Percentiles rank a stretch among this genome's conserved stretches.
Evolutionary conservation across 2,888 invertebrate genomes (phyloP).

Genomic region (Globia sparganii): DNA sequence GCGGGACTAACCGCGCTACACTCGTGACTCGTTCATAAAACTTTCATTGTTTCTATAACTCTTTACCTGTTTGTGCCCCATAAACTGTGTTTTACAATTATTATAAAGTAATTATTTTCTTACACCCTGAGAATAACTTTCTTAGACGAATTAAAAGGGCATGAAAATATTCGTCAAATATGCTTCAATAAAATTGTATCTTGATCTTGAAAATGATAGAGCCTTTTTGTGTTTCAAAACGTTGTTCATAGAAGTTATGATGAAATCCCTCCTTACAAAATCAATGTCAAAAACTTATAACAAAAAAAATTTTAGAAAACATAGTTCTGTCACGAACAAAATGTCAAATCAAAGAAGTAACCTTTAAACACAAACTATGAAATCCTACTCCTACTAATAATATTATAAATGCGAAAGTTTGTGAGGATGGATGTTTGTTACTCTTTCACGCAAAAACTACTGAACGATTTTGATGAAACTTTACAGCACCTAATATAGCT

Average conservation of each 20-base stretch:
- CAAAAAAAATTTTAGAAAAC: conserved; percentile 35
- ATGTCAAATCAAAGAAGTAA: conserved; percentile 49
- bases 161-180: background rate
- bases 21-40: too few relatives aligned
- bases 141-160: background rate
- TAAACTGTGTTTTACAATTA: background rate
- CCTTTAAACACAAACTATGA: conserved; percentile 50
- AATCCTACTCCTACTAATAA: too few relatives aligned
- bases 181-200: background rate
- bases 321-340: conserved; percentile 44
- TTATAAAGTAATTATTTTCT: too few relatives aligned
- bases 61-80: too few relatives aligned
- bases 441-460: too few relatives aligned
- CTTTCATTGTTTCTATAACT: too few relatives aligned
- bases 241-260: background rate
- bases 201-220: background rate
- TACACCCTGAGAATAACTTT: too few relatives aligned
- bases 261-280: conserved; percentile 17
- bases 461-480: too few relatives aligned
- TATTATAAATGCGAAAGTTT: too few relatives aligned
- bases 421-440: too few relatives aligned
- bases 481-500: too few relatives aligned
- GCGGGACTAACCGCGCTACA: too few relatives aligned
- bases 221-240: background rate
- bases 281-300: background rate